These are phyloP conservation scores for Muschampia plurimacula DNA, from an alignment of 2,888 invertebrate species.

Conservation along the genomic window DNA sequence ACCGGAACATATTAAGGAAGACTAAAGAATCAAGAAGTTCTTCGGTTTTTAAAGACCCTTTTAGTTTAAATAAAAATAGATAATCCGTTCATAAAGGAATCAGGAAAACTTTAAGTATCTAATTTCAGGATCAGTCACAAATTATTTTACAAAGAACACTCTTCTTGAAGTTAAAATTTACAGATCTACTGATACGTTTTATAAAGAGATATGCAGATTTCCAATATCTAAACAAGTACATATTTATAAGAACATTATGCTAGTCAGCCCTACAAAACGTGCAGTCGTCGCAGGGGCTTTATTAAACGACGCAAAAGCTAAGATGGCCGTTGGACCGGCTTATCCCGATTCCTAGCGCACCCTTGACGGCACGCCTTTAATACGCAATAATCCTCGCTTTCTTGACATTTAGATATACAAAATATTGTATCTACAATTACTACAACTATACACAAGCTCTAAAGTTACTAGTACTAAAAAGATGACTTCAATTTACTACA, in stretches of 20 bases:
- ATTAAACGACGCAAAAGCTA: constrained; percentile 77
- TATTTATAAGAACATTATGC: constrained; percentile 30
- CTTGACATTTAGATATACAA: constrained; percentile 24
- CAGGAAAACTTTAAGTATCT: too few species aligned
- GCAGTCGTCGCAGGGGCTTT: constrained; percentile 80
- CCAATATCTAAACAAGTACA: not conserved
- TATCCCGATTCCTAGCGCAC: constrained; percentile 75
- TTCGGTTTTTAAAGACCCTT: too few species aligned
- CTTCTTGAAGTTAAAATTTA: too few species aligned
- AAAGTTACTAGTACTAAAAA: not conserved
- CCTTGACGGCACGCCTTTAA: constrained; percentile 70
- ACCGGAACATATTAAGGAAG: too few species aligned
- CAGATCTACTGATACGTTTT: not conserved
- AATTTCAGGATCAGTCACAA: too few species aligned
- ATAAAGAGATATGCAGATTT: not conserved
- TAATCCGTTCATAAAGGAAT: too few species aligned
- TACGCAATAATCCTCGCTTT: constrained; percentile 65
- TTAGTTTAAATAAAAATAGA: too few species aligned
- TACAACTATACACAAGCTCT: not conserved
- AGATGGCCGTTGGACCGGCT: constrained; percentile 83
- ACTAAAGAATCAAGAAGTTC: too few species aligned
- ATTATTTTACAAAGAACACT: too few species aligned
- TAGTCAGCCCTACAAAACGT: constrained; percentile 67
- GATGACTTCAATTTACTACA: not conserved
- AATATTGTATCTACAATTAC: not conserved